Evolutionary conservation across 2,888 invertebrate genomes (phyloP).

Genomic region (Scaptomyza cyrtandrae): DNA sequence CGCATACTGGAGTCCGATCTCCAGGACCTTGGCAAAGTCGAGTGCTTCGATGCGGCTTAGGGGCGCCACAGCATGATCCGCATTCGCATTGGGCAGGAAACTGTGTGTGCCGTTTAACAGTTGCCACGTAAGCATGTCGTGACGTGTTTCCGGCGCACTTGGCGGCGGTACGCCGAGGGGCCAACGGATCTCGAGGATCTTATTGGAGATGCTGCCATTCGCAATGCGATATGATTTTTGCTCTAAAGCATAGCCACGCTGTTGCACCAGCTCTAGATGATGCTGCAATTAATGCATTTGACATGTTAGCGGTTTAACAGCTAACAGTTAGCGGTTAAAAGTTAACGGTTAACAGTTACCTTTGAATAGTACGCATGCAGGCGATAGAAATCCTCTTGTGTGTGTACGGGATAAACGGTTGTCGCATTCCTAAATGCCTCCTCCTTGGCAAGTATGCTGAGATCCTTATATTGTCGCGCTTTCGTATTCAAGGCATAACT

Average conservation of each 20-base stretch:
- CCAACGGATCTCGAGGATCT: slow-evolving; percentile 87
- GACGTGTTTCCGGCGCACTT: slow-evolving; percentile 89
- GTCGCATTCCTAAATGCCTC: slow-evolving; percentile 86
- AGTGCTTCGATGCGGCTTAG: slow-evolving; percentile 88
- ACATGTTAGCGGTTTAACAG: not conserved
- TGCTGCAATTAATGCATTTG: slow-evolving; percentile 76
- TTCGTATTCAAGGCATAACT: slow-evolving; percentile 78
- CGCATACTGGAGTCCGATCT: slow-evolving; percentile 85
- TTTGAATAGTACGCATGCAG: slow-evolving; percentile 90
- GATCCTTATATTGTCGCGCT: slow-evolving; percentile 83
- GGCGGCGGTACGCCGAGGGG: slow-evolving; percentile 90
- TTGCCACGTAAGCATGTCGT: slow-evolving; percentile 94
- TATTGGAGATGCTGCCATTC: slow-evolving; percentile 85
- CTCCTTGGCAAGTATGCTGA: slow-evolving; percentile 83
- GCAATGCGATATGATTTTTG: slow-evolving; percentile 83
- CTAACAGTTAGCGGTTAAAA: slow-evolving; percentile 5
- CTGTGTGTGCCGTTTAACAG: slow-evolving; percentile 94
- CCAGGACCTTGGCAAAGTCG: slow-evolving; percentile 88
- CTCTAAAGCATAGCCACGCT: slow-evolving; percentile 81
- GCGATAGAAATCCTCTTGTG: slow-evolving; percentile 88
- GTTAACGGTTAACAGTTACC: slow-evolving; percentile 83
- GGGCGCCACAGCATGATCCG: slow-evolving; percentile 89
- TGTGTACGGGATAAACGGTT: slow-evolving; percentile 88
- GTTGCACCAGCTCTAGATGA: slow-evolving; percentile 84
- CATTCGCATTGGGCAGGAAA: slow-evolving; percentile 93